Conservation (phyloP, 2,113 vertebrate genomes). For the Lutjanus erythropterus region DNA sequence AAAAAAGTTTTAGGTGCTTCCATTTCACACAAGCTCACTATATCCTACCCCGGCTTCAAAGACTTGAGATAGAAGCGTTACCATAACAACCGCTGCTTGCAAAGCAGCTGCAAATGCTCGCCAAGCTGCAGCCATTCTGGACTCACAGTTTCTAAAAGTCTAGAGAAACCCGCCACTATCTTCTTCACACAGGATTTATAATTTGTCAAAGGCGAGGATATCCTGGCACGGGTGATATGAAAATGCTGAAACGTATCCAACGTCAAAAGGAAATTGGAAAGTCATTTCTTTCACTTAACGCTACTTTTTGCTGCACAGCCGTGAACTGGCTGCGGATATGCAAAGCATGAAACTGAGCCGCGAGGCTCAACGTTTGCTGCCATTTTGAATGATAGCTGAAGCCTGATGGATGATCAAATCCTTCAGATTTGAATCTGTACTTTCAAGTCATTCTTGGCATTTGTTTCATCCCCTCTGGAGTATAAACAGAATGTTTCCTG, state of each 20-base stretch:
- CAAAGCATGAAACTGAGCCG: slow-evolving; percentile 14
- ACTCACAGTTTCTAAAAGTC: slow-evolving; percentile 49
- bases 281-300: slow-evolving; percentile 5
- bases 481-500: background rate
- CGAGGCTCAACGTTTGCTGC: background rate
- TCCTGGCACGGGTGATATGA: slow-evolving; percentile 33
- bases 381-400: slow-evolving; percentile 11
- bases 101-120: slow-evolving; percentile 33
- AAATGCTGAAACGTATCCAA: slow-evolving; percentile 26
- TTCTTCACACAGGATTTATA: slow-evolving; percentile 51
- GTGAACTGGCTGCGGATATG: background rate
- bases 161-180: slow-evolving; percentile 30
- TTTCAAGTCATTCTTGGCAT: slow-evolving; percentile 10
- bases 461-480: slow-evolving; percentile 10
- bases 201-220: slow-evolving; percentile 49
- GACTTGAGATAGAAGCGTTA: slow-evolving; percentile 51
- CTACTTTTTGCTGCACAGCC: slow-evolving; percentile 10
- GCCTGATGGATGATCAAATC: background rate
- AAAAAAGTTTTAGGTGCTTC: slow-evolving; percentile 39
- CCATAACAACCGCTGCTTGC: slow-evolving; percentile 60
- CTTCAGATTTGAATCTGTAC: background rate
- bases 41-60: slow-evolving; percentile 53
- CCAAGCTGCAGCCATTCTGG: slow-evolving; percentile 48
- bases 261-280: slow-evolving; percentile 18
- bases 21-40: slow-evolving; percentile 39